Evolutionary conservation across 64 coral and sea anemone species (phyloP).

Genomic region (Stichodactyla helianthus): DNA sequence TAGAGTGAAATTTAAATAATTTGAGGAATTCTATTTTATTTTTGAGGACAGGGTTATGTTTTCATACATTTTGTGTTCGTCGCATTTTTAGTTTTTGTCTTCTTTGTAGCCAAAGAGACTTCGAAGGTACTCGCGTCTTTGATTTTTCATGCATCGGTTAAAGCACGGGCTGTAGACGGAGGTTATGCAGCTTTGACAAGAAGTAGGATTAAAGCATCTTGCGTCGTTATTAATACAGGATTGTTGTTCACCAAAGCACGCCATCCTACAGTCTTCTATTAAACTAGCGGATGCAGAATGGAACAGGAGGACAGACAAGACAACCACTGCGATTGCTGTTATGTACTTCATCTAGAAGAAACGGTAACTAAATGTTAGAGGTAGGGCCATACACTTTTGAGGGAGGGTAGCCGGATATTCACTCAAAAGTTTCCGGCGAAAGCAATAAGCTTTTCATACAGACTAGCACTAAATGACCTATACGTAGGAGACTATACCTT

Average conservation of each 20-base stretch:
- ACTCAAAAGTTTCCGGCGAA: too few relatives aligned
- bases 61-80: neutral
- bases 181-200: neutral
- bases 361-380: neutral
- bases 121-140: neutral
- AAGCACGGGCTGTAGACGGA: neutral
- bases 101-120: neutral
- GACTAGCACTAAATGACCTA: too few relatives aligned
- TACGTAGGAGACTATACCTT: too few relatives aligned
- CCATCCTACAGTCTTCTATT: neutral
- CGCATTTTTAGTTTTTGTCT: neutral
- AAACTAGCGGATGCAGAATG: neutral
- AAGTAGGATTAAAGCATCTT: neutral
- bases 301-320: neutral
- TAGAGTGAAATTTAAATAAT: neutral
- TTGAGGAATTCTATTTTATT: neutral
- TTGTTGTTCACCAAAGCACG: slow-evolving; percentile 8
- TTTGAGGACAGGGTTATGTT: neutral
- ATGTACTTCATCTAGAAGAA: neutral
- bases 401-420: neutral
- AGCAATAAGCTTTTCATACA: too few relatives aligned
- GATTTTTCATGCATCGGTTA: neutral
- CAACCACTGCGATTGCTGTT: neutral
- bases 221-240: neutral
- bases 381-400: neutral